Evolutionary conservation across 2,888 invertebrate species (phyloP).

Genomic region (Odontothrips loti): DNA sequence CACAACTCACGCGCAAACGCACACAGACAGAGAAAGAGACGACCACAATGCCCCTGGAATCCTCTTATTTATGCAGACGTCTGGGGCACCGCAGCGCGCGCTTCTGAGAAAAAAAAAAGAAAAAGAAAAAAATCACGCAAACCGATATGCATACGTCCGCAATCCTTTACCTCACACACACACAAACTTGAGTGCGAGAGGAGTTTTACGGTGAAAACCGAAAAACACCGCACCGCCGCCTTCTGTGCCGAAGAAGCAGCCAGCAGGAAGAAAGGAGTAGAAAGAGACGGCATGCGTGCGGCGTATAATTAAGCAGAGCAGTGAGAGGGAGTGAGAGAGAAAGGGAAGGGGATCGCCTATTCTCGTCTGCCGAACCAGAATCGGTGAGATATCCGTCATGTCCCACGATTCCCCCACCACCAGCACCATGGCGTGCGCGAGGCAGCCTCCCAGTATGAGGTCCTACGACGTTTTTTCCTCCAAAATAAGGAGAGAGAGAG

Average conservation of each 20-base stretch:
- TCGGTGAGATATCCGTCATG: neutral
- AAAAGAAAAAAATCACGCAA: neutral
- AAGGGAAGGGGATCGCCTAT: neutral
- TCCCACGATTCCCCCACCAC: no score
- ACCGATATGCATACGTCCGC: neutral
- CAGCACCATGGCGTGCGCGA: no score
- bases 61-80: neutral
- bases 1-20: neutral
- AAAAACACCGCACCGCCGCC: neutral
- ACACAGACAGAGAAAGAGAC: neutral
- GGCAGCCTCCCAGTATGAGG: neutral
- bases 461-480: no score
- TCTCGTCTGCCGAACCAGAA: slow-evolving; percentile 6
- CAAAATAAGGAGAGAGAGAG: neutral
- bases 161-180: neutral
- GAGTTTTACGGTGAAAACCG: neutral
- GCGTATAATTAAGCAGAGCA: neutral
- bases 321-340: no score
- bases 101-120: neutral
- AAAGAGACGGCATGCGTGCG: no score
- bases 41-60: neutral
- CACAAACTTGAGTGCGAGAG: no score
- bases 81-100: neutral
- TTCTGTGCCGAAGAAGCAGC: no score
- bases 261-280: neutral